Evolutionary conservation across 2,113 vertebrate species (phyloP).

Genomic region (Cebidichthys violaceus): DNA sequence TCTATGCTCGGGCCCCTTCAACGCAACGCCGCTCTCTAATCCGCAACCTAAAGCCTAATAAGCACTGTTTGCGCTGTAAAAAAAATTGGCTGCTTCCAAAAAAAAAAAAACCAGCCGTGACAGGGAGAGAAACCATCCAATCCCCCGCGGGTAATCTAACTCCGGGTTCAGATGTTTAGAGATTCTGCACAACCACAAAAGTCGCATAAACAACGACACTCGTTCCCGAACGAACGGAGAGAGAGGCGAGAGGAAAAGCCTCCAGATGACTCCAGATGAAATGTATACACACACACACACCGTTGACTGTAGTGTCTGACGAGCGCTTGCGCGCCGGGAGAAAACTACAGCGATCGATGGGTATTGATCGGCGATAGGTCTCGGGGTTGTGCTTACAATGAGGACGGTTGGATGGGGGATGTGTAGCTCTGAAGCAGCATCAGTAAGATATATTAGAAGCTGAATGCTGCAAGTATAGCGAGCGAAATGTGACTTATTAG

Average conservation of each 20-base stretch:
- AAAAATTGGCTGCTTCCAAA: slow-evolving; percentile 55
- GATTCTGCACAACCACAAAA: slow-evolving; percentile 46
- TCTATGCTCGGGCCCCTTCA: slow-evolving; percentile 35
- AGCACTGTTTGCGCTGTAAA: slow-evolving; percentile 48
- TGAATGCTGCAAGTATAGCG: background rate
- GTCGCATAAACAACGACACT: slow-evolving; percentile 51
- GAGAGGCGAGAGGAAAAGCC: slow-evolving; percentile 21
- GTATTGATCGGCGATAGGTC: slow-evolving; percentile 58
- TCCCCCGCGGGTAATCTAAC: slow-evolving; percentile 49
- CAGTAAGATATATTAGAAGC: background rate
- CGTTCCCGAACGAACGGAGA: slow-evolving; percentile 56
- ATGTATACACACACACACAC: slow-evolving; percentile 55
- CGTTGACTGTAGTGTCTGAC: slow-evolving; percentile 51
- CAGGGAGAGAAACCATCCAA: slow-evolving; percentile 43
- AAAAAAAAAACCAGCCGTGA: slow-evolving; percentile 57
- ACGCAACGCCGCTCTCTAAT: slow-evolving; percentile 53
- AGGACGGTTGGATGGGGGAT: background rate
- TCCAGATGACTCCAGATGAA: slow-evolving; percentile 45
- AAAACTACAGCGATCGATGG: slow-evolving; percentile 64
- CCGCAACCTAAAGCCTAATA: slow-evolving; percentile 63
- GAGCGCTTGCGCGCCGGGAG: slow-evolving; percentile 40
- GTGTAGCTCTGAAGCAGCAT: background rate
- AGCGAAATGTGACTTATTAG: background rate
- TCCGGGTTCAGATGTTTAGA: slow-evolving; percentile 56
- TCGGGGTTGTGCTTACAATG: slow-evolving; percentile 32